These are phyloP conservation scores for Poeciliopsis infans DNA, from an alignment of 2,797 vertebrate species.

Conservation along the genomic window DNA sequence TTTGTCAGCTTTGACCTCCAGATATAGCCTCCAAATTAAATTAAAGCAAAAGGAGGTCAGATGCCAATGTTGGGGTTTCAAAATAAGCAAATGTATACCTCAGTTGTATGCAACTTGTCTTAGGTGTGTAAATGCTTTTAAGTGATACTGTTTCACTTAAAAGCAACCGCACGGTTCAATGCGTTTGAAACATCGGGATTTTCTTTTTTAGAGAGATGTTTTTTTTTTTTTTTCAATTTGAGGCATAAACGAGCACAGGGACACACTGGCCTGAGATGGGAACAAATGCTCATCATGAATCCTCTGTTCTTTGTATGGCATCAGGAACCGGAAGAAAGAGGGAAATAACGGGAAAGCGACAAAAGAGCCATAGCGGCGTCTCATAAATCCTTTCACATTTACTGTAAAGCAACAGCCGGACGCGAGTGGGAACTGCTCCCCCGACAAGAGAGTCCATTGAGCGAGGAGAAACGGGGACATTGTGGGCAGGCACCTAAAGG, in stretches of 20 bases:
- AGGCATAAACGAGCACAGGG: constrained; percentile 17
- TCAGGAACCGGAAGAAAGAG: constrained; percentile 16
- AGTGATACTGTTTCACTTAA: not conserved
- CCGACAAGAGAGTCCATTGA: constrained; percentile 69
- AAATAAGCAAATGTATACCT: not conserved
- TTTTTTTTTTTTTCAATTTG: not conserved
- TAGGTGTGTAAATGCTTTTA: not conserved
- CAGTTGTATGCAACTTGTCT: not conserved
- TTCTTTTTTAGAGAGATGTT: not conserved
- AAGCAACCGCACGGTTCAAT: too few relatives aligned
- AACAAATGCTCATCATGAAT: constrained; percentile 34
- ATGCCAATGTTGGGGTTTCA: not conserved
- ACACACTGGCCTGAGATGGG: constrained; percentile 21
- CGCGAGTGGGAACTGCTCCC: constrained; percentile 62
- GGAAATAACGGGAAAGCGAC: constrained; percentile 66
- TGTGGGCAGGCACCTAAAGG: constrained; percentile 65
- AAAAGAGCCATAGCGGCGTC: constrained; percentile 37
- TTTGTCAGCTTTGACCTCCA: not conserved
- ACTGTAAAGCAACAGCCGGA: constrained; percentile 59
- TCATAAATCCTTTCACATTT: constrained; percentile 63
- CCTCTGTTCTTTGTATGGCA: constrained; percentile 22
- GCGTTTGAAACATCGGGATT: too few relatives aligned
- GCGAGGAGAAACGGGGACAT: constrained; percentile 66
- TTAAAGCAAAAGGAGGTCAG: not conserved
- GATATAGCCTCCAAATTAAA: not conserved